These are phyloP conservation scores for Xiphophorus birchmanni DNA, from an alignment of 2,797 vertebrate species.

Conservation along the genomic window DNA sequence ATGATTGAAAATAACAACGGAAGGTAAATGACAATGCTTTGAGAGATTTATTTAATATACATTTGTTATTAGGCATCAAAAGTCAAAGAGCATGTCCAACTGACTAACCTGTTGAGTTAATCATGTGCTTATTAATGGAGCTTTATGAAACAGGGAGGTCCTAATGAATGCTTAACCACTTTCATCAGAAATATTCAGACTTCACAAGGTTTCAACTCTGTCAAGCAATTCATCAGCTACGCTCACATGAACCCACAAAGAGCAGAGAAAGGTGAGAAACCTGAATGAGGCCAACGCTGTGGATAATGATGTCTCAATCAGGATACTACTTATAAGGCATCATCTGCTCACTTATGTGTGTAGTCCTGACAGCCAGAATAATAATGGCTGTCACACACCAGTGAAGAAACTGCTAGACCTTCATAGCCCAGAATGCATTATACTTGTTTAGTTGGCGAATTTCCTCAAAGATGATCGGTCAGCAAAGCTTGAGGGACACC, in stretches of 20 bases:
- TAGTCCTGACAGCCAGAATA: conserved; percentile 89
- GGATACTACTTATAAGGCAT: conserved; percentile 79
- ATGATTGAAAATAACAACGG: conserved; percentile 9
- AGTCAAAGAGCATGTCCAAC: background rate
- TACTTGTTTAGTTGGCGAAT: conserved; percentile 82
- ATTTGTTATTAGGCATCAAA: background rate
- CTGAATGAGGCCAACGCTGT: conserved; percentile 74
- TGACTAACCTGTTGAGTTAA: background rate
- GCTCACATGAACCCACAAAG: conserved; percentile 8
- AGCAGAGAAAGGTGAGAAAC: conserved; percentile 56
- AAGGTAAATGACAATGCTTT: background rate
- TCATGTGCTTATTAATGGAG: conserved; percentile 29
- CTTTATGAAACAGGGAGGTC: conserved; percentile 11
- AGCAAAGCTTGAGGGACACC: conserved; percentile 76
- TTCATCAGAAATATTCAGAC: conserved; percentile 51
- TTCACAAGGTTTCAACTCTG: conserved; percentile 57
- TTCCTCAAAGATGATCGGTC: conserved; percentile 71
- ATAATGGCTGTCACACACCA: conserved; percentile 88
- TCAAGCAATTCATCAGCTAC: conserved; percentile 56
- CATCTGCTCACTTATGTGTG: conserved; percentile 84
- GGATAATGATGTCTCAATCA: conserved; percentile 89
- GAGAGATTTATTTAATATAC: background rate
- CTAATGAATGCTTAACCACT: conserved; percentile 10
- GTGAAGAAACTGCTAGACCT: conserved; percentile 82
- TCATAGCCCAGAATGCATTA: conserved; percentile 80